Percentiles rank a stretch among this genome's conserved stretches.
Conservation (phyloP, 2,113 vertebrate species). For the Elephas maximus region DNA sequence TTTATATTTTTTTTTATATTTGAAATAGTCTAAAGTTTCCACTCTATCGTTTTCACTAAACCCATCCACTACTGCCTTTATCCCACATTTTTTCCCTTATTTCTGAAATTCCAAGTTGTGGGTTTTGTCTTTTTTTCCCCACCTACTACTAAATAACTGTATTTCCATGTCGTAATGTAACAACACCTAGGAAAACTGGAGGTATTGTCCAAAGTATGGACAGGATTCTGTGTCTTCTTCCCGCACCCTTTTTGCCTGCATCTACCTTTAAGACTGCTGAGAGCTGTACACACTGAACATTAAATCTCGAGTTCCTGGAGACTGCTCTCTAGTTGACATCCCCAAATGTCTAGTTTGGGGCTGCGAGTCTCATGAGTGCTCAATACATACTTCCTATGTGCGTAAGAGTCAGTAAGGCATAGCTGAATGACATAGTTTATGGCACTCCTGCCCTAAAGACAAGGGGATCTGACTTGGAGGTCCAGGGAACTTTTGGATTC, state of each 20-base stretch:
- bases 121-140: background rate
- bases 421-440: background rate
- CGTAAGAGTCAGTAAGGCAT: background rate
- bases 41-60: constrained; percentile 85
- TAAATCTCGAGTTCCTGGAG: background rate
- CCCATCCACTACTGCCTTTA: constrained; percentile 79
- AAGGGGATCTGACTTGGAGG: constrained; percentile 22
- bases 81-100: constrained; percentile 80
- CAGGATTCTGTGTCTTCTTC: background rate
- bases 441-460: background rate
- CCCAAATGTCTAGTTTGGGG: background rate
- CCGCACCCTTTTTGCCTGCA: background rate
- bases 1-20: constrained; percentile 86
- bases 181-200: background rate
- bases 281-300: background rate
- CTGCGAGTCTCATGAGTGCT: background rate
- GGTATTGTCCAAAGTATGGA: constrained; percentile 20
- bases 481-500: constrained; percentile 28
- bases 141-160: background rate
- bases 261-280: constrained; percentile 29
- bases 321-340: background rate
- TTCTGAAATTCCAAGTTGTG: constrained; percentile 78
- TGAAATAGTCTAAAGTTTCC: constrained; percentile 86
- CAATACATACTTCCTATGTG: constrained; percentile 26
- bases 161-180: constrained; percentile 38